phyloP scores from a whole-genome alignment of 2,797 vertebrate genomes.

The Corythornis leucogaster region DNA sequence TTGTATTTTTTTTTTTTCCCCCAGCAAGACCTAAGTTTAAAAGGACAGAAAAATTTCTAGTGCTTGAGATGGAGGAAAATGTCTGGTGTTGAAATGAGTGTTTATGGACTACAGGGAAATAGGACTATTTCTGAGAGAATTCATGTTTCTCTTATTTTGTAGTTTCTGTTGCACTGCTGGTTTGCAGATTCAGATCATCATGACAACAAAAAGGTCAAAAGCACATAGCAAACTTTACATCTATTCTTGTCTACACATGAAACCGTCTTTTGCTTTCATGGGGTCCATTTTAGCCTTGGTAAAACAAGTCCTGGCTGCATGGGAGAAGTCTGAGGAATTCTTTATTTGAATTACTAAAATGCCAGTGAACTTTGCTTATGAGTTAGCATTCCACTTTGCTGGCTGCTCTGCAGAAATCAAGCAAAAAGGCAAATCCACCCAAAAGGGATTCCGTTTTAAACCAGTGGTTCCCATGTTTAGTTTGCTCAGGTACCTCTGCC shows the following conservation, averaged over 20 bases:
- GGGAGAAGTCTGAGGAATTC: neutral
- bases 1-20: neutral
- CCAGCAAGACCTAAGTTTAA: slow-evolving; percentile 30
- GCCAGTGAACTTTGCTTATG: neutral
- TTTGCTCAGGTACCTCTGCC: neutral
- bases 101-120: neutral
- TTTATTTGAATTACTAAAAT: slow-evolving; percentile 28
- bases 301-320: neutral
- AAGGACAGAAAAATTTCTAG: slow-evolving; percentile 8
- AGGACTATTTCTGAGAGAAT: neutral
- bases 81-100: neutral
- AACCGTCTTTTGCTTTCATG: neutral
- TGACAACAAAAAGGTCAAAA: slow-evolving; percentile 4
- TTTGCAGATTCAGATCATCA: neutral
- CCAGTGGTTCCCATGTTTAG: neutral
- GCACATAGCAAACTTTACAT: neutral
- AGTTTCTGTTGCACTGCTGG: neutral
- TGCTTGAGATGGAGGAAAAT: neutral
- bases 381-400: neutral
- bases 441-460: neutral
- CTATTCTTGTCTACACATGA: neutral
- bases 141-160: neutral
- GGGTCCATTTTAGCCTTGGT: neutral
- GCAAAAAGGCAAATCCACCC: neutral
- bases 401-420: neutral